Base-by-base conservation (phyloP, 2,797 vertebrate genomes). In the Gastrophryne carolinensis region DNA sequence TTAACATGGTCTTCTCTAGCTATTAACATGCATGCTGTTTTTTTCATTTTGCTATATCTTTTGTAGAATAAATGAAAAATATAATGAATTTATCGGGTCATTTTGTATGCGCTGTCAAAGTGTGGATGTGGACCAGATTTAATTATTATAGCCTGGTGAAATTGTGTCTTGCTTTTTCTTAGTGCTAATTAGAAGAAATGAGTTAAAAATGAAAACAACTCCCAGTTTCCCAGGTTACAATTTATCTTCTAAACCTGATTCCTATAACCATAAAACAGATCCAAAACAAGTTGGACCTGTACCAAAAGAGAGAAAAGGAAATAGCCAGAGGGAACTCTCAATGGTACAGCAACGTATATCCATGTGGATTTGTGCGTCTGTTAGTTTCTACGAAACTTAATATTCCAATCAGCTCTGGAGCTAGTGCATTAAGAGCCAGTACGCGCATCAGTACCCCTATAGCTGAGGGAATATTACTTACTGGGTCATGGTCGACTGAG, bases 401-500 rank as follows among this genome's bases (percentile, higher is more conserved):
- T 94, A 95, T 94, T 95, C 91, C 91, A 91, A 92, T 93, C 90
- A 91, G 90, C 87, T 83, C 83, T 82, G 78, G 83, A 84, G 87
- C 86, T 82, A 82, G 83, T 86, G 87, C 89, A 89, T 92, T 92
- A 92, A 93, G 89, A 91, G 88, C 88, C 82, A 90, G 87, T 87
- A 79, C 88, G 92, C 88, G 91, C 92, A 89, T 90, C 91, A 90
- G 89, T 91, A 90, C 92, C 93, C 93, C 87, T 87, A 90, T 89
- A 89, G 92, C 92, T 91, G 85, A 92, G 93, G 91, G 91, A 94
- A 92, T 94, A 95, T 96, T 94, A 93, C 91, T 97, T 95, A 95
- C 92, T 89, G 87, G 93, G 95, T 96, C 96, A 97, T 90, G 93
- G 94, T 94, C 89, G 91, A 92, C 93, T 93, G 94, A 89, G 84